phyloP scores from a whole-genome alignment of 1,140 invertebrate genomes.

The Scaptomyza montana region DNA sequence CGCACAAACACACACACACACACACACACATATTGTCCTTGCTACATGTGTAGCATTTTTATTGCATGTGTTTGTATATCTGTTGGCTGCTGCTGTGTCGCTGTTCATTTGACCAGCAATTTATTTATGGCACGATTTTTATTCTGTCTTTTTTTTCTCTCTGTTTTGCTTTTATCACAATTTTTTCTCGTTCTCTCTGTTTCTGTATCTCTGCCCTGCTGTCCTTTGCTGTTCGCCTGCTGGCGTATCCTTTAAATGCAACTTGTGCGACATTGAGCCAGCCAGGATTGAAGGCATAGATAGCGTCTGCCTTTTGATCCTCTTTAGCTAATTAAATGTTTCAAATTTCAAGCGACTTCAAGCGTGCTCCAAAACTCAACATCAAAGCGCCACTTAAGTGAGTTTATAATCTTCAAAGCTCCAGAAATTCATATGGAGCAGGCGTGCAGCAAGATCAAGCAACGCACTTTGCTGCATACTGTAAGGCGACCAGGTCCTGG shows the following conservation, averaged over 20 bases:
- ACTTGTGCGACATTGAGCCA: conserved; percentile 62
- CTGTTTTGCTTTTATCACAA: background rate
- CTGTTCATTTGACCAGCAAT: conserved; percentile 71
- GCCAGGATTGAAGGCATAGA: conserved; percentile 25
- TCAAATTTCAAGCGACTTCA: conserved; percentile 45
- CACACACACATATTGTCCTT: conserved; percentile 17
- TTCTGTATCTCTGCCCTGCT: background rate
- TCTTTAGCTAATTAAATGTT: conserved; percentile 69
- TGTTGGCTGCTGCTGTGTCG: conserved; percentile 18
- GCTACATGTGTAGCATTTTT: conserved; percentile 14
- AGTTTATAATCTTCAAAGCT: conserved; percentile 83
- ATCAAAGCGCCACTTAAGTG: conserved; percentile 79
- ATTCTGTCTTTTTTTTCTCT: conserved; percentile 9
- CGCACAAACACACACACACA: conserved; percentile 20
- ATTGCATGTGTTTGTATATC: conserved; percentile 26
- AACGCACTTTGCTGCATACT: conserved; percentile 42
- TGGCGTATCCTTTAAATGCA: conserved; percentile 82
- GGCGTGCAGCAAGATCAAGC: conserved; percentile 49
- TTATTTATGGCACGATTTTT: conserved; percentile 65
- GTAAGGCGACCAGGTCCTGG: conserved; percentile 14
- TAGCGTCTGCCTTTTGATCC: conserved; percentile 63
- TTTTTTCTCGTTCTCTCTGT: background rate
- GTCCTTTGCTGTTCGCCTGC: conserved; percentile 66
- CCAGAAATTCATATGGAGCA: conserved; percentile 77
- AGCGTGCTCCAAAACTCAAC: conserved; percentile 64